Conservation (phyloP, 2,888 invertebrate species). For the Thalpophila matura region DNA sequence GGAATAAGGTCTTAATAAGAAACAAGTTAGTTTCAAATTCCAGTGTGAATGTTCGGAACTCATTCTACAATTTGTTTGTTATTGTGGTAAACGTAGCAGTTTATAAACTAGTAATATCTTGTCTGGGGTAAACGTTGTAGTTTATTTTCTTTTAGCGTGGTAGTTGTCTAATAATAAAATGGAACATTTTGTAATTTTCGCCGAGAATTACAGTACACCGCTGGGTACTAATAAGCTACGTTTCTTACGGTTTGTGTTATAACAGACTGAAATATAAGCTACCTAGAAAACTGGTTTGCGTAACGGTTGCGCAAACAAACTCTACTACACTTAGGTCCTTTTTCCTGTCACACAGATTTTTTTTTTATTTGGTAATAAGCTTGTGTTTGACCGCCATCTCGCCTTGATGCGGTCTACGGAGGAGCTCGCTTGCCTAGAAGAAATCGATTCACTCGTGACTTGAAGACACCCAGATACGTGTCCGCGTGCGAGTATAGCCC, state of each 20-base stretch:
- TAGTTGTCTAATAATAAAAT: conserved; percentile 32
- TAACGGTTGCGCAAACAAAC: background rate
- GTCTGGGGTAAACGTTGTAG: conserved; percentile 33
- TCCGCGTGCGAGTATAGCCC: too few relatives aligned
- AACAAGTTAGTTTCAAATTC: conserved; percentile 44
- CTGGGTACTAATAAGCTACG: conserved; percentile 2
- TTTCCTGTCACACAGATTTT: too few relatives aligned
- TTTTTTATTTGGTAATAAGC: background rate
- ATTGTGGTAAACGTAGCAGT: conserved; percentile 39
- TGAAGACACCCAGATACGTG: too few relatives aligned
- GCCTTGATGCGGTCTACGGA: too few relatives aligned
- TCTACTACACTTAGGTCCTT: too few relatives aligned
- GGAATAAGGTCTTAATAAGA: conserved; percentile 39
- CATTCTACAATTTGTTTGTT: conserved; percentile 48
- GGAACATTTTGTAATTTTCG: conserved; percentile 39
- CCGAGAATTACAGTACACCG: conserved; percentile 5
- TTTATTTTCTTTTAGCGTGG: conserved; percentile 45
- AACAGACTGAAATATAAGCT: conserved; percentile 6
- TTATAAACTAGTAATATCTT: conserved; percentile 50
- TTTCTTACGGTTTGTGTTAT: conserved; percentile 12
- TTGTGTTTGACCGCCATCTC: too few relatives aligned
- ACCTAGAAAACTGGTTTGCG: background rate
- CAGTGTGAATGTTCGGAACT: conserved; percentile 44
- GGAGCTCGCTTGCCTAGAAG: too few relatives aligned
- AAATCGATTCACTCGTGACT: too few relatives aligned